A percentile compares a stretch with the other conserved stretches of the same genome.
Conservation (phyloP, 1,140 invertebrate species). For the Ips typographus region DNA sequence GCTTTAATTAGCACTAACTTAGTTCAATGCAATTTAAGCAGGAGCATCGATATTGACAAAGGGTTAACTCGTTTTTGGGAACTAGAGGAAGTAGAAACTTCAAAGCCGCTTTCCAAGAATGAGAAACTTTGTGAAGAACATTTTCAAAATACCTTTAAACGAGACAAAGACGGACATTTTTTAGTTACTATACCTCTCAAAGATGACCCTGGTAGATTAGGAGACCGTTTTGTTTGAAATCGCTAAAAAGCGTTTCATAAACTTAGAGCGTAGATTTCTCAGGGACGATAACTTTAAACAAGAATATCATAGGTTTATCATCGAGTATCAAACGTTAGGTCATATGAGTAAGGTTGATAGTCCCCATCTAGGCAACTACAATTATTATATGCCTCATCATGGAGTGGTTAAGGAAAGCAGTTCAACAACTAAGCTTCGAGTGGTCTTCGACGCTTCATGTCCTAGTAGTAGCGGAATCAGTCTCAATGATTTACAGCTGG, state of each 20-base stretch:
- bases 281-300: slow-evolving; percentile 33
- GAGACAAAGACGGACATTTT: slow-evolving; percentile 28
- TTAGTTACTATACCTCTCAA: slow-evolving; percentile 37
- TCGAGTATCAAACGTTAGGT: slow-evolving; percentile 24
- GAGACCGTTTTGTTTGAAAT: slow-evolving; percentile 40
- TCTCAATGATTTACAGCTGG: slow-evolving; percentile 38
- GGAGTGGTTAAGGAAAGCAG: slow-evolving; percentile 45
- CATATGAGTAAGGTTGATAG: slow-evolving; percentile 21
- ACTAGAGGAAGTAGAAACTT: slow-evolving; percentile 23
- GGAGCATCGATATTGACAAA: neutral
- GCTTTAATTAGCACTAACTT: neutral
- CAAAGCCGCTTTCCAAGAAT: slow-evolving; percentile 14
- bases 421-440: slow-evolving; percentile 45
- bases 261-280: slow-evolving; percentile 45
- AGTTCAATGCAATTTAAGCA: slow-evolving; percentile 5
- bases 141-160: slow-evolving; percentile 21
- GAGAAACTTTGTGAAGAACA: slow-evolving; percentile 35
- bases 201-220: slow-evolving; percentile 38
- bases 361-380: neutral
- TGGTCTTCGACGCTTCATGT: slow-evolving; percentile 48
- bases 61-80: slow-evolving; percentile 32
- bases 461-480: slow-evolving; percentile 38
- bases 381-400: slow-evolving; percentile 53
- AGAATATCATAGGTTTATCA: slow-evolving; percentile 24
- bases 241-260: slow-evolving; percentile 43